Evolutionary conservation across 2,113 vertebrate genomes (phyloP).

Genomic region (Dipodomys spectabilis): DNA sequence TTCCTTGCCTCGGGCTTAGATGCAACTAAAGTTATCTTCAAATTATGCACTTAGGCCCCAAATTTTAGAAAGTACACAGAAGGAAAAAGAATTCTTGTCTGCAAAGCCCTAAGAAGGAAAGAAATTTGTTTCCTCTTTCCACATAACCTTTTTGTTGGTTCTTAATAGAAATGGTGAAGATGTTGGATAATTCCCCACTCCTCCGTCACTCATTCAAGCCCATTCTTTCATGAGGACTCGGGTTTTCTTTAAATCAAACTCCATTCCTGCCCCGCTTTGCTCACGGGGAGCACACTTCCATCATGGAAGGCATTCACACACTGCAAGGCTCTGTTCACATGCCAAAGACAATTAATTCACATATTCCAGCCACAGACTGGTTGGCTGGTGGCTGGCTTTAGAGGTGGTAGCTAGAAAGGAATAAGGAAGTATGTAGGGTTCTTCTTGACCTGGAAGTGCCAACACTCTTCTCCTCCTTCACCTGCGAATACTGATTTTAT

Average conservation of each 20-base stretch:
- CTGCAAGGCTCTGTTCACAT: neutral
- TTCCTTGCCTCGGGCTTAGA: neutral
- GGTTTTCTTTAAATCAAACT: neutral
- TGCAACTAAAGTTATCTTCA: neutral
- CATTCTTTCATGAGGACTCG: too few species aligned
- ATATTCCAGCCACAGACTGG: neutral
- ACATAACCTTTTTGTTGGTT: neutral
- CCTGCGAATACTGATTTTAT: too few species aligned
- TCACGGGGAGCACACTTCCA: neutral
- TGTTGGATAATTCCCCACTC: too few species aligned
- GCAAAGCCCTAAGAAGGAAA: neutral
- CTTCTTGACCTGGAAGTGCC: neutral
- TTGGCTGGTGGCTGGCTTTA: neutral
- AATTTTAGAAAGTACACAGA: neutral
- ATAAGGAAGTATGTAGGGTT: neutral
- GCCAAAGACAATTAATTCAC: slow-evolving; percentile 10
- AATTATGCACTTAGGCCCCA: neutral
- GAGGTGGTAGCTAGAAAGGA: neutral
- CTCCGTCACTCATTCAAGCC: too few species aligned
- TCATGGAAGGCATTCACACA: neutral
- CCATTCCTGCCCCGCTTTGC: neutral
- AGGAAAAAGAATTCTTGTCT: neutral
- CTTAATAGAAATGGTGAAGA: neutral
- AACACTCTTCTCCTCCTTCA: too few species aligned
- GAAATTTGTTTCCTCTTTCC: slow-evolving; percentile 11